phyloP scores from a whole-genome alignment of 2,113 vertebrate genomes.

The Rhabdomys dilectus region DNA sequence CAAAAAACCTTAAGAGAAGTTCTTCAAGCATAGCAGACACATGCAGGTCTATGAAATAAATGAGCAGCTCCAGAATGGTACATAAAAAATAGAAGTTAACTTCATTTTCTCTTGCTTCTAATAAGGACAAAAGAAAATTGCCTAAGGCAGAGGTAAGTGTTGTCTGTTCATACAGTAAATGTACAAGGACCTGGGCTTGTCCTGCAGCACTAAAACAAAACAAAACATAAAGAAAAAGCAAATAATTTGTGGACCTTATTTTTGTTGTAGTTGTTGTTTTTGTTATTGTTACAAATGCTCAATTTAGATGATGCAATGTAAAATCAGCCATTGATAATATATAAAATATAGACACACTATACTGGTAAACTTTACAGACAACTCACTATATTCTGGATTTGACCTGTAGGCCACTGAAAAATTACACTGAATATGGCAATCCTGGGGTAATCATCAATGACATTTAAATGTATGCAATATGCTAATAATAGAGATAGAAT shows the following conservation, averaged over 20 bases:
- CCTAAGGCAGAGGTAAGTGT: background rate
- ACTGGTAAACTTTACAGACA: background rate
- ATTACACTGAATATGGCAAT: background rate
- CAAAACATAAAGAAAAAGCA: background rate
- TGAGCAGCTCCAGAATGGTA: background rate
- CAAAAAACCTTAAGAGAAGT: conserved; percentile 42
- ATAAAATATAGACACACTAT: background rate
- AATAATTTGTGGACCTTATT: background rate
- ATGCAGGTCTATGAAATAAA: background rate
- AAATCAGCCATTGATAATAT: background rate
- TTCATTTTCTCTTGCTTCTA: background rate
- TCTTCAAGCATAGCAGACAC: background rate
- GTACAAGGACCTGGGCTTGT: background rate
- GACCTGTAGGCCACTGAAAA: background rate
- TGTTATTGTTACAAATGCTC: background rate
- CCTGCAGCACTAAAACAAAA: background rate
- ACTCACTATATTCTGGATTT: background rate
- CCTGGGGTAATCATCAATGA: background rate
- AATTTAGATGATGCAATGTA: background rate
- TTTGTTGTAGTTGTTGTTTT: background rate
- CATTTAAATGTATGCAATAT: background rate
- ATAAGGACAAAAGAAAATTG: background rate
- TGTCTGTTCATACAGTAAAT: background rate
- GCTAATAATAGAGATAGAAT: background rate
- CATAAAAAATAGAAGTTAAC: conserved; percentile 24